Evolutionary conservation across 23 tunicate genomes (phyloP), one percentile per base, ranked within the genome.

Genomic region (Trididemnum clinides): DNA sequence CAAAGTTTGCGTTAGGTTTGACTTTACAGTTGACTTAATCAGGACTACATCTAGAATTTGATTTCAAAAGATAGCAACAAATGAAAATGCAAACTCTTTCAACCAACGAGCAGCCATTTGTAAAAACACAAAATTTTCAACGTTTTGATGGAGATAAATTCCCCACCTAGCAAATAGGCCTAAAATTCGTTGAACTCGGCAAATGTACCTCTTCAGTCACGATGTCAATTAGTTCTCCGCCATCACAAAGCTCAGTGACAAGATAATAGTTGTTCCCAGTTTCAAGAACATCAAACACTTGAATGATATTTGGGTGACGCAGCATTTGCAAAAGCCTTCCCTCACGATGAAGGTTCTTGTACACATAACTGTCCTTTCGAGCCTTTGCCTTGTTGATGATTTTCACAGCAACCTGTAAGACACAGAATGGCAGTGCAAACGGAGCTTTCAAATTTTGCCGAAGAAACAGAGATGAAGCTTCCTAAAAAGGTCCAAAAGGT

Each of bases 151-250:
- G n/a, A n/a, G n/a, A n/a, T 21, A 51, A 20, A 20, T 51, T 51
- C 20, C 59, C 0, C 21, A 21, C 0, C 20, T n/a, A 0, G 21
- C 21, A 0, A 0, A 51, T n/a, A 51, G 21, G 20, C 21, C 59
- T 51, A 21, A n/a, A n/a, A n/a, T n/a, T n/a, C n/a, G n/a, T n/a
- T n/a, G n/a, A 21, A 25, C 18, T n/a, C n/a, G n/a, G n/a, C n/a
- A n/a, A 44, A 44, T 44, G 12, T 88, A 92, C 98, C 98, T 89
- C 71, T 32, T 93, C 98, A 3, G 94, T 82, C 6, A 96, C 95
- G 33, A 96, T 88, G 39, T 96, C 99, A 80, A 96, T 96, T 21
- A 97, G 93, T 57, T 97, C 97, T 18, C 99, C 99, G 28, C 99
- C 99, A 3, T 87, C 35, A 86, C 96, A 88, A 31, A 92, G 97